Conservation (phyloP, 2,113 vertebrate genomes). For the Rana temporaria region DNA sequence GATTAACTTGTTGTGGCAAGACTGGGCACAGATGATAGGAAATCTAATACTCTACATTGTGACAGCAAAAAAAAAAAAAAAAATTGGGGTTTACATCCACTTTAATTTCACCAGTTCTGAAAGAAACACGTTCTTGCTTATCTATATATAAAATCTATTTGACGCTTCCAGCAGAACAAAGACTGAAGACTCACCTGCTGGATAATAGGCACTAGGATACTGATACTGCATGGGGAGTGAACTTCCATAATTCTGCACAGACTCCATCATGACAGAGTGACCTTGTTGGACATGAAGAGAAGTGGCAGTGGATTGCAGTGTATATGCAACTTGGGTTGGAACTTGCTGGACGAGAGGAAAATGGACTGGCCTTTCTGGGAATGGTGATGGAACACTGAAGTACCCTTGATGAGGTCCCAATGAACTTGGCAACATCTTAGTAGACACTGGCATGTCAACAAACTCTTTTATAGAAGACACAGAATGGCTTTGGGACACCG, state of each 20-base stretch:
- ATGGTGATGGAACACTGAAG: conserved; percentile 65
- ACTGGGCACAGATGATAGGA: too few relatives aligned
- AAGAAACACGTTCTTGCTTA: too few relatives aligned
- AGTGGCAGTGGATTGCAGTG: conserved; percentile 64
- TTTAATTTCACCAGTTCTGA: too few relatives aligned
- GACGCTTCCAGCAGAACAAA: too few relatives aligned
- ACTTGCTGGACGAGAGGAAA: conserved; percentile 65
- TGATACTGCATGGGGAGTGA: conserved; percentile 66
- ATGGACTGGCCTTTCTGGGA: conserved; percentile 67
- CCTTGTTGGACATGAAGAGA: conserved; percentile 67
- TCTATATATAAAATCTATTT: too few relatives aligned
- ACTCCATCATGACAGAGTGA: conserved; percentile 58
- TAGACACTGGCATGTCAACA: conserved; percentile 69
- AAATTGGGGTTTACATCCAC: too few relatives aligned
- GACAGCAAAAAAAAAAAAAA: too few relatives aligned
- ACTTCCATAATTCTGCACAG: conserved; percentile 63
- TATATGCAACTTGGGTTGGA: conserved; percentile 64
- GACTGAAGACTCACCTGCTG: conserved; percentile 68
- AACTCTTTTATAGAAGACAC: conserved; percentile 62
- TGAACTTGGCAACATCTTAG: conserved; percentile 68
- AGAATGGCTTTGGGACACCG: conserved; percentile 64
- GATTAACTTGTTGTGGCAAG: too few relatives aligned
- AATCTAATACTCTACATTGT: too few relatives aligned
- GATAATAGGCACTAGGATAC: conserved; percentile 69
- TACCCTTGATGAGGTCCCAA: conserved; percentile 68